Base-by-base conservation (phyloP, 2,888 invertebrate genomes). In the Eupithecia exiguata region DNA sequence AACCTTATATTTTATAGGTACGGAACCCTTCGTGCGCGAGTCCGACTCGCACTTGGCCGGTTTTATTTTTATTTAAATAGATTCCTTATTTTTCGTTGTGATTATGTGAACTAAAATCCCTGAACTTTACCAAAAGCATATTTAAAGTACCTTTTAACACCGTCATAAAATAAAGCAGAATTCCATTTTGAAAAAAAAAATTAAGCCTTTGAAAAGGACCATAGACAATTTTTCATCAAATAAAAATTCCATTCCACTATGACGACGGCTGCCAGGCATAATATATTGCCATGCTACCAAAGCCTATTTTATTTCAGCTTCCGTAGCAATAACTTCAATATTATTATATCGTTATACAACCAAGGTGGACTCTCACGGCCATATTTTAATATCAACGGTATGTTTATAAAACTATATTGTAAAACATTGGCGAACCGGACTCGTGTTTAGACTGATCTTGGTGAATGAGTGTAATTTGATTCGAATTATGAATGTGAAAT, bases 361-460 rank as follows among this genome's bases (percentile, higher is more conserved):
- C 85, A 70, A 69, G 68, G 68, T 75, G 71, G 81, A 86, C 87
- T 91, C 91, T 87, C 91, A 89, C 90, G 90, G 84, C 79, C 84
- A 79, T 91, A 92, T 91, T 92, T 91, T 87, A 91, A 92, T 92
- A 91, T 91, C 87, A 88, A 84, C 79, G 76, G 76, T 80, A 80
- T 92, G 92, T 92, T 92, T 92, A 91, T 87, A 89, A 82, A 86
- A 83, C 79, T 81, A 82, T 86, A 85, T 83, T 87, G 77, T 81
- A 89, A 86, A 91, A 91, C 90, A 91, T 78, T 83, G 82, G 80
- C 84, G 84, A 87, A 92, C 86, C 77, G 74, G 92, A 92, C 72
- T 81, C 83, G 77, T 93, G 93, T 93, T 94, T 93, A 92, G 93
- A 90, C 94, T 93, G 91, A 92, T 92, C 91, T 89, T 83, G 85